phyloP scores from a whole-genome alignment of 2,888 invertebrate species.

The Sthenelais limicola region DNA sequence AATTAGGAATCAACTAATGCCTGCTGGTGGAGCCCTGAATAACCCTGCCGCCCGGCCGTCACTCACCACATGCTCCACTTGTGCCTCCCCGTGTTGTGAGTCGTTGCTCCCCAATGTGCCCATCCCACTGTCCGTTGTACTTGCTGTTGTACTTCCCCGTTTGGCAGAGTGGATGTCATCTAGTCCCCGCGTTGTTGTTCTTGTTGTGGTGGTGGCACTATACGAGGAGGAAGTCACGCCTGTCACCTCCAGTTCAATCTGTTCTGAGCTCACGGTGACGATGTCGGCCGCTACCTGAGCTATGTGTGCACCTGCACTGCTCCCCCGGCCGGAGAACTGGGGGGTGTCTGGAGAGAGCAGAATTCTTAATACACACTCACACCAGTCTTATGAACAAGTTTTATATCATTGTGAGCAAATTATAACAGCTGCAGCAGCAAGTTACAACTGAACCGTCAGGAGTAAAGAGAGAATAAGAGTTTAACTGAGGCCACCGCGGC shows the following conservation, averaged over 20 bases:
- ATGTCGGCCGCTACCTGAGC: conserved; percentile 13
- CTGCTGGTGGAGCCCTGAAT: background rate
- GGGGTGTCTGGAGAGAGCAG: conserved; percentile 31
- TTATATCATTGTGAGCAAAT: too few relatives aligned
- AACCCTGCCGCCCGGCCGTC: background rate
- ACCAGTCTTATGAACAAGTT: too few relatives aligned
- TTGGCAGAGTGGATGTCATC: background rate
- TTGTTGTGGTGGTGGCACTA: background rate
- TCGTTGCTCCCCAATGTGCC: conserved; percentile 20
- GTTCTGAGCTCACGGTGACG: conserved; percentile 17
- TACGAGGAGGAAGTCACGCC: background rate
- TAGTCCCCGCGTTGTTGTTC: background rate
- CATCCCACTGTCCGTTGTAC: conserved; percentile 18
- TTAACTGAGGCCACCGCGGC: too few relatives aligned
- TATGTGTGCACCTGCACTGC: background rate
- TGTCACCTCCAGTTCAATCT: conserved; percentile 29
- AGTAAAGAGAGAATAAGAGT: too few relatives aligned
- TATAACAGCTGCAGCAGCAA: background rate
- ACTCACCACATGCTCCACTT: conserved; percentile 27
- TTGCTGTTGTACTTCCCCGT: conserved; percentile 10
- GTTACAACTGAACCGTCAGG: background rate
- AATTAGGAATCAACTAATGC: too few relatives aligned
- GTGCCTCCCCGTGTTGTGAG: conserved; percentile 3
- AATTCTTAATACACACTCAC: too few relatives aligned
- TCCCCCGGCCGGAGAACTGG: conserved; percentile 22